A percentile compares a stretch with the other conserved stretches of the same genome.
These are phyloP conservation scores for Petrolisthes manimaculis DNA, from an alignment of 2,888 invertebrate genomes.

Conservation along the genomic window DNA sequence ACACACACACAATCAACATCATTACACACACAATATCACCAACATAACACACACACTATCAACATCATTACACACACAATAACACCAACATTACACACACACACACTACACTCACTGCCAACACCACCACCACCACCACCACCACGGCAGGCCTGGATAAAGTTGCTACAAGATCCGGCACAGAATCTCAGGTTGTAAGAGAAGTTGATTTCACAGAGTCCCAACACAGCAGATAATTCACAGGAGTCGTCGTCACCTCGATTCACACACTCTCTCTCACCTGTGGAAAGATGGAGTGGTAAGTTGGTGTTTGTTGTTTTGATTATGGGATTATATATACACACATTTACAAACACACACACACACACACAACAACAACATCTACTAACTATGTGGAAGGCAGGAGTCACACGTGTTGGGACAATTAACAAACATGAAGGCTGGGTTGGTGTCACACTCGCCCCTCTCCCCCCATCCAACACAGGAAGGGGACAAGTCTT, in stretches of 20 bases:
- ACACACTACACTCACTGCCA: neutral
- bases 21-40: too few relatives aligned
- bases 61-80: too few relatives aligned
- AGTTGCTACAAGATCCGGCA: conserved; percentile 26
- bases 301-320: neutral
- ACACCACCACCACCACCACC: neutral
- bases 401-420: conserved; percentile 38
- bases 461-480: conserved; percentile 24
- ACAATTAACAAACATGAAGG: conserved; percentile 44
- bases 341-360: neutral
- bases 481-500: conserved; percentile 34
- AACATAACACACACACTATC: too few relatives aligned
- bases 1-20: neutral
- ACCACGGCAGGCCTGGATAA: conserved; percentile 14
- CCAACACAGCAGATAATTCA: conserved; percentile 4
- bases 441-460: conserved; percentile 44
- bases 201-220: conserved; percentile 21
- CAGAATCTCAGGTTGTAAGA: conserved; percentile 31
- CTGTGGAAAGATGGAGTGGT: neutral
- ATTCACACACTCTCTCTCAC: conserved; percentile 21
- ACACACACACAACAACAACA: neutral
- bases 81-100: neutral
- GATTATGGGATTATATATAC: neutral
- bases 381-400: conserved; percentile 11
- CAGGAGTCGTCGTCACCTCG: conserved; percentile 12